phyloP scores from a whole-genome alignment of 2,113 vertebrate genomes.

The Scophthalmus maximus region DNA sequence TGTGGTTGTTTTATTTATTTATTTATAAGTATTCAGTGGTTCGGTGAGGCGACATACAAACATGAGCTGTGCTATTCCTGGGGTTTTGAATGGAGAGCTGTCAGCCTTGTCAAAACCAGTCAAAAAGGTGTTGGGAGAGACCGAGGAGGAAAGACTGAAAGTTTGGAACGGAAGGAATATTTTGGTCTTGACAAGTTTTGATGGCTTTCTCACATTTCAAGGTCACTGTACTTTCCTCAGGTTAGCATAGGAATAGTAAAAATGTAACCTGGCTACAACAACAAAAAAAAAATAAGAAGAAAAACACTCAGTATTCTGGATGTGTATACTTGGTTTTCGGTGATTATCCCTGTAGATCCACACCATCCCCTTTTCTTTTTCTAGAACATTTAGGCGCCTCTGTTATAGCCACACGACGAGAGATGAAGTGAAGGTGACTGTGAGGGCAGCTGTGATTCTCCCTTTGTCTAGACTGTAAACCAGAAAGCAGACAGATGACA shows the following conservation, averaged over 20 bases:
- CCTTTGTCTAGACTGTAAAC: slow-evolving; percentile 60
- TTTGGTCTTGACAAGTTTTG: slow-evolving; percentile 24
- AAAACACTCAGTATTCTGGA: slow-evolving; percentile 26
- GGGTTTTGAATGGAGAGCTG: slow-evolving; percentile 36
- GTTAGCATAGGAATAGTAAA: slow-evolving; percentile 21
- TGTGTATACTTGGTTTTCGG: not conserved
- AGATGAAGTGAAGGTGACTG: slow-evolving; percentile 58
- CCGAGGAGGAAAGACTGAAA: slow-evolving; percentile 12
- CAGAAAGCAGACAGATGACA: slow-evolving; percentile 54
- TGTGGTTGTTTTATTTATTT: slow-evolving; percentile 7
- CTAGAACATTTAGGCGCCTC: slow-evolving; percentile 34
- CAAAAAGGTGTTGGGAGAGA: slow-evolving; percentile 26
- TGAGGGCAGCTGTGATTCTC: slow-evolving; percentile 32
- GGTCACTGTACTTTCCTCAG: slow-evolving; percentile 30
- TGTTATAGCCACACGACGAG: slow-evolving; percentile 33
- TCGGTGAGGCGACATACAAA: slow-evolving; percentile 14
- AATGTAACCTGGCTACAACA: slow-evolving; percentile 13
- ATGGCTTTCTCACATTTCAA: slow-evolving; percentile 45
- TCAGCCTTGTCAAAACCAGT: slow-evolving; percentile 21
- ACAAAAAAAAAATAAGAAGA: not conserved
- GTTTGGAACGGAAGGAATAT: slow-evolving; percentile 31
- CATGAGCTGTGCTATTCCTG: slow-evolving; percentile 16
- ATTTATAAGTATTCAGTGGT: slow-evolving; percentile 22
- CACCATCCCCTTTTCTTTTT: slow-evolving; percentile 4
- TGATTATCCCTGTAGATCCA: slow-evolving; percentile 28